Evolutionary conservation across 1,140 invertebrate genomes (phyloP).

Genomic region (Anastrepha obliqua): DNA sequence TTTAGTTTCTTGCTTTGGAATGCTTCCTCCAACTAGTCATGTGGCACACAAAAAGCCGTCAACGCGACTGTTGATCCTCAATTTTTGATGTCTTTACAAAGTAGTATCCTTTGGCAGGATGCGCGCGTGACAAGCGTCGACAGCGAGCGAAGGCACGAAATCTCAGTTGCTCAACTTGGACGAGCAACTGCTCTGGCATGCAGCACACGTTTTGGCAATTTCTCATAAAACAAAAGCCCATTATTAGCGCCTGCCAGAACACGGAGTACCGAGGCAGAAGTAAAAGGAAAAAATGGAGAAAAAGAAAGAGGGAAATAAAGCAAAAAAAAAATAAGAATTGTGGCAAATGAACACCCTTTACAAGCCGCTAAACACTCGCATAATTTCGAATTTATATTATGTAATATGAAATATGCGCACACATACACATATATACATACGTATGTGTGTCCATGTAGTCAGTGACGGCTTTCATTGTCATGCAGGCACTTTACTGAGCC

Average conservation of each 20-base stretch:
- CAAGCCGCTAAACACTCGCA: neutral
- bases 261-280: neutral
- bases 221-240: conserved; percentile 75
- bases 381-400: neutral
- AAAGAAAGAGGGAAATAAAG: neutral
- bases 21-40: neutral
- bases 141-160: neutral
- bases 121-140: conserved; percentile 38
- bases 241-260: conserved; percentile 61
- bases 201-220: conserved; percentile 73
- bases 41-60: neutral
- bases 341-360: conserved; percentile 23
- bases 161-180: conserved; percentile 48
- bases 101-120: conserved; percentile 42
- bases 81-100: conserved; percentile 54
- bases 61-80: conserved; percentile 55
- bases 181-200: conserved; percentile 61
- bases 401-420: neutral
- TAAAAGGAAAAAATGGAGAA: neutral
- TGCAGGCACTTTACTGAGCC: conserved; percentile 10
- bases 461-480: conserved; percentile 47
- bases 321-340: conserved; percentile 21
- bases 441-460: neutral
- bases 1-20: neutral
- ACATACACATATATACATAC: neutral